Evolutionary conservation across 2,113 vertebrate genomes (phyloP), one percentile per base, ranked within the genome.

Genomic region (Pelvicachromis taeniatus): DNA sequence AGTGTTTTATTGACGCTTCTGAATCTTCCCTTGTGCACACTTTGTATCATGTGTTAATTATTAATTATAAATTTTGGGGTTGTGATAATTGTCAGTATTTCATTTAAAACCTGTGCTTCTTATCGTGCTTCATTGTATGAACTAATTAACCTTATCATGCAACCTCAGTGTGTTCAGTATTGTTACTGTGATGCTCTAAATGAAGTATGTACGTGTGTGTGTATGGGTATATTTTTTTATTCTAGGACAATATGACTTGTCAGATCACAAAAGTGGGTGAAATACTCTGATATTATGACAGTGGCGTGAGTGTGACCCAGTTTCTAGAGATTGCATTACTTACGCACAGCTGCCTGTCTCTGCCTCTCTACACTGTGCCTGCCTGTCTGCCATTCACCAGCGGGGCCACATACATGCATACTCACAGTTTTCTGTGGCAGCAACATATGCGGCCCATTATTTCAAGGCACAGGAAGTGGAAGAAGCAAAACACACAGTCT

Each of bases 271-370:
- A 87, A 90, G 40, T 80, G 77, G 81, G 90, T 91, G 80, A 90
- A 89, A 83, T 86, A 86, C 88, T 85, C 21, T 65, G 88, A 81
- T 81, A 81, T 80, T 79, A 85, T 86, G 59, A 91, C 92, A 92
- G 90, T 88, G 90, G 80, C 56, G 88, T 65, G 81, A 91, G 85
- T 86, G 82, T 95, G 94, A 95, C 95, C 95, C 91, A 95, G 92
- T 91, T 95, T 94, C 87, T 85, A 40, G 48, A 80, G 91, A 87
- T 81, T 86, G 87, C 85, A 94, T 94, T 94, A 94, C 91, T 95
- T 88, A 83, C 21, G 61, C 94, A 85, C 93, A 93, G 87, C 91
- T 94, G 93, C 92, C 68, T 55, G 81, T 82, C 81, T 89, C 86
- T 91, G 89, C 90, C 77, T 85, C 83, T 55, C 87, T 61, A 56